phyloP scores from a whole-genome alignment of 2,888 invertebrate genomes.

The Clanis bilineata region DNA sequence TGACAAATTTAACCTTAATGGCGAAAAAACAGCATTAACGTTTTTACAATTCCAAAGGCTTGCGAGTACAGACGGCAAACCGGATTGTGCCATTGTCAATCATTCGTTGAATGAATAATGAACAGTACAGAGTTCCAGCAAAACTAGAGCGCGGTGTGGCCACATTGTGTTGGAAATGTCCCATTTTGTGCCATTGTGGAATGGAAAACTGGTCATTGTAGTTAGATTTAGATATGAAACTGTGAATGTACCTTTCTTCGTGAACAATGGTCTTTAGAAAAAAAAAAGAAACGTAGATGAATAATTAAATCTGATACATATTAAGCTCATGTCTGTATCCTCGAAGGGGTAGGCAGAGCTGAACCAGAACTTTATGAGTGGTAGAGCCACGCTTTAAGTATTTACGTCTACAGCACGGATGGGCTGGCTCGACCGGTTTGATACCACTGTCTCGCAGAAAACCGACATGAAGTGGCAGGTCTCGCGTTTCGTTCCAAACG shows the following conservation, averaged over 20 bases:
- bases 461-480: too few species aligned
- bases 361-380: too few species aligned
- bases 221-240: not conserved
- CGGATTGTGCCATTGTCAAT: constrained; percentile 10
- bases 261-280: not conserved
- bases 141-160: not conserved
- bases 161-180: not conserved
- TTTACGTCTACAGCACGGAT: too few species aligned
- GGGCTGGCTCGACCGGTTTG: too few species aligned
- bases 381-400: too few species aligned
- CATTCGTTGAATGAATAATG: constrained; percentile 5
- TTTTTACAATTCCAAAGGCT: not conserved
- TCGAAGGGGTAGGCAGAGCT: too few species aligned
- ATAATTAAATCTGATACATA: too few species aligned
- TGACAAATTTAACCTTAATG: not conserved
- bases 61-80: not conserved
- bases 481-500: too few species aligned
- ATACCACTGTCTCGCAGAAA: too few species aligned
- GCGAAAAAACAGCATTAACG: not conserved
- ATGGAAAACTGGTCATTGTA: not conserved
- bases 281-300: not conserved
- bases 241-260: not conserved
- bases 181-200: not conserved
- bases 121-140: not conserved
- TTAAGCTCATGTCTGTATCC: too few species aligned